Evolutionary conservation across 2,888 invertebrate genomes (phyloP), one percentile per base, ranked within the genome.

Genomic region (Epistrophe grossulariae): DNA sequence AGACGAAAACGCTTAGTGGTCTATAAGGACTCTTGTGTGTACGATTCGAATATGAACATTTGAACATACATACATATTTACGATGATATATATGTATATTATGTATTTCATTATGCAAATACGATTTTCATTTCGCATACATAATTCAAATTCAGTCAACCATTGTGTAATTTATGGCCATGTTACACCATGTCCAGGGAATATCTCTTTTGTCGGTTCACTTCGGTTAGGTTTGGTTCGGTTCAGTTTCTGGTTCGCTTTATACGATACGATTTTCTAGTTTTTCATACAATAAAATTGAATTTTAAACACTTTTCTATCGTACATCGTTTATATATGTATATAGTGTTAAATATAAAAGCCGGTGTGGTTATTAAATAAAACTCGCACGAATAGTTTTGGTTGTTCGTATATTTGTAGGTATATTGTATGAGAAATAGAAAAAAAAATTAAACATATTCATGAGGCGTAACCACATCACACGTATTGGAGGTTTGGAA

Each of bases 71-170:
- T 24, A 24, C 24, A 24, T 24, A 24, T 3, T 2, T 24, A 24
- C 24, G n/a, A 24, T 24, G 2, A 24, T 9, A 55, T 71, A 55
- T 70, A 24, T 9, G 45, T 71, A 55, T 70, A 70, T 70, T 62
- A 83, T 70, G 55, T 70, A 70, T 79, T 84, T 76, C 73, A 85
- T 81, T 81, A 81, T 81, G 85, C 81, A 85, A 85, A 85, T 85
- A 71, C 64, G 24, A 78, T 70, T 85, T 85, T 82, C 78, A 55
- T 81, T 85, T 85, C 78, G 77, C 70, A 85, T 82, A 85, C 64
- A 82, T 85, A 81, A 81, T 85, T 81, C 85, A 85, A 85, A 85
- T 85, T 79, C 81, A 85, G 85, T 85, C 85, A 85, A 81, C 81
- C 85, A 85, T 85, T 82, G 78, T 81, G 78, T 78, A 81, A 84